Evolutionary conservation across 1,140 invertebrate genomes (phyloP).

Genomic region (Euschistus heros): DNA sequence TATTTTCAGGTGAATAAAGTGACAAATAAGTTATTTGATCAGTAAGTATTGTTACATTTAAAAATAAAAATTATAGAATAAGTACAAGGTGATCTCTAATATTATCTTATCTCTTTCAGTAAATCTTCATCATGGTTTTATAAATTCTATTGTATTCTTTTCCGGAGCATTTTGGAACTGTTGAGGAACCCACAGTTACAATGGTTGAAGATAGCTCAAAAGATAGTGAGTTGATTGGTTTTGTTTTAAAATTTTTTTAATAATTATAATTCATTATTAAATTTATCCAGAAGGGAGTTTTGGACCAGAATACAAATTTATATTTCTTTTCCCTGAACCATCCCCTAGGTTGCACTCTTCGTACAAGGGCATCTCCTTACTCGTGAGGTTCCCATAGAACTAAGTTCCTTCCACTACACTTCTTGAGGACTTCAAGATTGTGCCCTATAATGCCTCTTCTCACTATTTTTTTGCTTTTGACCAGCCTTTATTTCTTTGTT

Average conservation of each 20-base stretch:
- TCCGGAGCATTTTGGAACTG: constrained; percentile 54
- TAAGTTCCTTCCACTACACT: too few species aligned
- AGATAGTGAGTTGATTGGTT: constrained; percentile 53
- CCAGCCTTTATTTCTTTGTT: too few species aligned
- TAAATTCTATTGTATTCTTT: constrained; percentile 56
- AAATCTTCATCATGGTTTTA: constrained; percentile 45
- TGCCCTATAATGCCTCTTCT: too few species aligned
- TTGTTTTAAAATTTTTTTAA: background rate
- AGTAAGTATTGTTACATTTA: constrained; percentile 18
- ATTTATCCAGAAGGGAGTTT: too few species aligned
- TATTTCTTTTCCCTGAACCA: too few species aligned
- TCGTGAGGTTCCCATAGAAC: too few species aligned
- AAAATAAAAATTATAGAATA: background rate
- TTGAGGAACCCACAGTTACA: constrained; percentile 61
- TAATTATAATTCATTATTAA: background rate
- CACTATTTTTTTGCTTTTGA: too few species aligned
- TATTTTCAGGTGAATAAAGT: too few species aligned
- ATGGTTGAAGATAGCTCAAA: constrained; percentile 56
- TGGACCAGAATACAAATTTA: too few species aligned
- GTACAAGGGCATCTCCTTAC: too few species aligned
- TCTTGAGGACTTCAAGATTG: too few species aligned
- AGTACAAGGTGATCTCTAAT: background rate
- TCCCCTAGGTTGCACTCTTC: too few species aligned
- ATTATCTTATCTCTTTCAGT: constrained; percentile 34
- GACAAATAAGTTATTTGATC: background rate